Percentiles rank a stretch among this genome's conserved stretches.
Conservation (phyloP, 1,140 invertebrate genomes). For the Sycophila sp. region DNA sequence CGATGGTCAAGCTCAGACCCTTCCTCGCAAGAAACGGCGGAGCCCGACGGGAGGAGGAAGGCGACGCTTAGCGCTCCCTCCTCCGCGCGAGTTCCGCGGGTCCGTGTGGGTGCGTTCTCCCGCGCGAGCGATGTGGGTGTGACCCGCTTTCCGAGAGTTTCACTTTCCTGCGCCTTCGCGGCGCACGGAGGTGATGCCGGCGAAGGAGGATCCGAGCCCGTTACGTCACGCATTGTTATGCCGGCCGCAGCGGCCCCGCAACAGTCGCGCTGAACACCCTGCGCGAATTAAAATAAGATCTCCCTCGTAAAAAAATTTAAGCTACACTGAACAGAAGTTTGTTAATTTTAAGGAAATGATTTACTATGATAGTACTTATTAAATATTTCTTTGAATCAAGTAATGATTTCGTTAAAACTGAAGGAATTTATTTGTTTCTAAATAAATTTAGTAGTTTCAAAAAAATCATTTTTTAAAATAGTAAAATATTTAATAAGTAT, state of each 20-base stretch:
- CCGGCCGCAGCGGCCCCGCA: constrained; percentile 59
- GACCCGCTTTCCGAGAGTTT: constrained; percentile 68
- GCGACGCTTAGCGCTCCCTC: too few relatives aligned
- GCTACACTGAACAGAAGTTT: too few relatives aligned
- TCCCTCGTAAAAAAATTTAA: too few relatives aligned
- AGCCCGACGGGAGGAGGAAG: neutral
- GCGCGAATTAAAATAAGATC: constrained; percentile 61
- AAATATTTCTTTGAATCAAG: too few relatives aligned
- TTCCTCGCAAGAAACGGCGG: too few relatives aligned
- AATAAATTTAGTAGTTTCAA: too few relatives aligned
- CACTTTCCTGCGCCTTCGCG: constrained; percentile 61
- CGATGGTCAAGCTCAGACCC: constrained; percentile 35
- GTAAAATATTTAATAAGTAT: too few relatives aligned
- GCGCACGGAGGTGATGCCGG: constrained; percentile 53
- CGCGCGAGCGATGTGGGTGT: constrained; percentile 63
- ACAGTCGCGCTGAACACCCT: constrained; percentile 39
- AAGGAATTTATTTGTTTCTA: too few relatives aligned
- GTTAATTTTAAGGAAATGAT: too few relatives aligned
- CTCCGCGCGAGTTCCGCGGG: constrained; percentile 26
- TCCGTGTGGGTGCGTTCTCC: constrained; percentile 54
- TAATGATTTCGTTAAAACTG: too few relatives aligned
- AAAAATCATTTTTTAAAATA: too few relatives aligned
- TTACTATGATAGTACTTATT: too few relatives aligned
- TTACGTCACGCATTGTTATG: constrained; percentile 67
- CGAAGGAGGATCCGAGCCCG: constrained; percentile 63